Base-by-base conservation (phyloP, 2,888 invertebrate genomes). In the Cephonodes hylas region DNA sequence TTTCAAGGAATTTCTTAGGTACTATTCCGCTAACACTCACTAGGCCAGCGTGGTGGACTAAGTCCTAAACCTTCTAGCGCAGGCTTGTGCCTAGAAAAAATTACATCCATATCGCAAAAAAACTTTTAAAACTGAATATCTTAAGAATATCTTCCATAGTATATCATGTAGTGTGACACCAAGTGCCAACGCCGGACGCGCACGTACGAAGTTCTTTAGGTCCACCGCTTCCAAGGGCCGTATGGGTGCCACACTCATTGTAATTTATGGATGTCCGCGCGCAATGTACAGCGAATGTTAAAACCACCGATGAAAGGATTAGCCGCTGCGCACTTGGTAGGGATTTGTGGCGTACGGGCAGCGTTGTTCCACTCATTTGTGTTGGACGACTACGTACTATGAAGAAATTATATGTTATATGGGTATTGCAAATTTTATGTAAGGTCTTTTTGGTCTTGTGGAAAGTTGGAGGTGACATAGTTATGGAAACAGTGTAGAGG, bases 201-300 rank as follows among this genome's bases (percentile, higher is more conserved):
- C 72, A 72, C 72, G 69, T 72, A 62, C 66, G 57, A 56, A 59
- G 64, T 64, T 15, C 66, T 69, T 69, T 64, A 62, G 64, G 65
- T 48, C 59, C 63, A 61, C 66, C 66, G 67, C 66, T 44, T 59
- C 22, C 38, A 72, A 72, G 65, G 67, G 69, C 69, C 60, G 70
- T 72, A 61, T 58, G 48, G 62, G 63, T 56, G 56, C 63, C 75
- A 72, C 76, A 77, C 85, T 88, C 88, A 89, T 89, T 87, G 88
- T 88, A 88, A 90, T 87, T 87, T 88, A 89, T 89, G 82, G 85
- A 80, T 85, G 88, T 86, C 83, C 80, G 71, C 76, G 65, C 65
- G 67, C 68, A 66, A 65, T 70, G 78, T 72, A 72, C 70, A 60
- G 69, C 77, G 89, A 87, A 89, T 90, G 85, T 77, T 84, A 89